Evolutionary conservation across 2,113 vertebrate genomes (phyloP), one percentile per base, ranked within the genome.

Genomic region (Channa argus): DNA sequence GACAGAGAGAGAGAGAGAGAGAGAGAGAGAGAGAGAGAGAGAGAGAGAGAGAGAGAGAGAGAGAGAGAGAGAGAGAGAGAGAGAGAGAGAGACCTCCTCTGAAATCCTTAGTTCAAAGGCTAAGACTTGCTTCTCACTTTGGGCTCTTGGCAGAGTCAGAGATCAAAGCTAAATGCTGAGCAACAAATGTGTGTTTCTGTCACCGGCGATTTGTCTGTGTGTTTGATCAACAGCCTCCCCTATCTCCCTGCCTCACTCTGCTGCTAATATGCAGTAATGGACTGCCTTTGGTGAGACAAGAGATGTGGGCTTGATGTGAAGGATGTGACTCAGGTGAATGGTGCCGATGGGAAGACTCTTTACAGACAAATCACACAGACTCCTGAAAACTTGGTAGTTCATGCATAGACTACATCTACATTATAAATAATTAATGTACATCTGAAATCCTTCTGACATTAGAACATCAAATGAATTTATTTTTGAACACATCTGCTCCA

Each of bases 171-270:
- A 88, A 93, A 89, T 14, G 65, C 77, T 47, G 68, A 83, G 90
- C 86, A 91, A 90, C 87, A 87, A 91, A 91, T 93, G 89, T 90
- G 77, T 92, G 89, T 92, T 93, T 92, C 87, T 93, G 92, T 92
- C 93, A 86, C 81, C 89, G 82, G 86, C 55, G 86, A 86, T 94
- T 92, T 92, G 89, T 91, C 88, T 84, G 80, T 68, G 63, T 86
- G 87, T 93, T 93, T 94, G 94, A 94, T 94, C 91, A 91, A 82
- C 75, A 71, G 84, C 65, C 83, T 83, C 80, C 69, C 88, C 90
- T 91, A 86, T 93, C 91, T 90, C 82, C 63, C 85, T 64, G 81
- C 77, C 71, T 86, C 82, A 81, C 87, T 91, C 83, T 52, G 77
- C 86, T 86, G 86, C 90, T 93, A 92, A 93, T 92, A 87, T 84